These are phyloP conservation scores for Champsocephalus gunnari DNA, from an alignment of 2,797 vertebrate species.

Conservation along the genomic window DNA sequence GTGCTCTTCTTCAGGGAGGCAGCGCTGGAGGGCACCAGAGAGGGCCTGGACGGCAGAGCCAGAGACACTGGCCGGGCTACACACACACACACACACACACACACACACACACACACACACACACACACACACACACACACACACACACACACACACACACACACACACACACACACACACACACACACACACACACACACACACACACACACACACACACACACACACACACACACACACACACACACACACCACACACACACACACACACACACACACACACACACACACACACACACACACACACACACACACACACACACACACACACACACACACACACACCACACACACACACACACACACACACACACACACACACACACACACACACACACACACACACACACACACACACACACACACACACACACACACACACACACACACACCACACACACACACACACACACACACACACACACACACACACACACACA, in stretches of 20 bases:
- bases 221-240: constrained; percentile 12
- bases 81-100: constrained; percentile 14
- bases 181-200: background rate
- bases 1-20: constrained; percentile 91
- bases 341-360: constrained; percentile 18
- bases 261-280: constrained; percentile 2
- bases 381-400: constrained; percentile 13
- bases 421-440: constrained; percentile 14
- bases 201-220: background rate
- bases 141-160: background rate
- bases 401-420: background rate
- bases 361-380: background rate
- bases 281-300: constrained; percentile 5
- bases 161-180: background rate
- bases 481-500: constrained; percentile 17
- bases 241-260: constrained; percentile 26
- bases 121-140: background rate
- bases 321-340: background rate
- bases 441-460: constrained; percentile 11
- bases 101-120: background rate
- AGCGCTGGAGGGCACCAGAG: constrained; percentile 81
- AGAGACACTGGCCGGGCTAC: constrained; percentile 90
- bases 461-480: constrained; percentile 5
- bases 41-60: constrained; percentile 87
- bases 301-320: constrained; percentile 18